Evolutionary conservation across 2,888 invertebrate species (phyloP), one percentile per base, ranked within the genome.

Genomic region (Caenorhabditis japonica): DNA sequence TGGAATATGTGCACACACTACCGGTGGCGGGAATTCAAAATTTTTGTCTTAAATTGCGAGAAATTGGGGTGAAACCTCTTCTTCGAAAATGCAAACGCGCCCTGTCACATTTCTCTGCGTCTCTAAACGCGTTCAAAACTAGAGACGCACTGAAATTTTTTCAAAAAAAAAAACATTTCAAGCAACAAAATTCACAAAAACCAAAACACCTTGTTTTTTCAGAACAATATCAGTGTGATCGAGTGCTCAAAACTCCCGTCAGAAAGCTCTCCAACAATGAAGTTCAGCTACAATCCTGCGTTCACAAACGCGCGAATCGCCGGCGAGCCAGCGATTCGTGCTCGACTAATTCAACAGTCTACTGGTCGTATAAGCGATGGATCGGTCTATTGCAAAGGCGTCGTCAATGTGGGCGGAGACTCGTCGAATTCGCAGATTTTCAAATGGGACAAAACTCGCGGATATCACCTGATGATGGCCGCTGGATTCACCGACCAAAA

Each of bases 211-310:
- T 10, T 30, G 30, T n/a, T 4, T 13, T 59, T 66, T 41, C 55
- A 70, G 70, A 43, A 59, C 19, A 27, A 55, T 38, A 49, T 51
- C 34, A 73, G 73, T 47, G 76, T 79, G 4, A 61, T 76, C 23
- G 79, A 79, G 38, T 79, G 79, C 51, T 79, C 79, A 5, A 43
- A 59, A 43, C 27, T 79, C 0, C 30, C 51, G 5, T 19, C 23
- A 0, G 72, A 66, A 36, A 17, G 33, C 0, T 23, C 33, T 3
- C 66, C 72, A 7, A 44, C 75, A 0, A 64, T 76, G 66, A 79
- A 79, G 43, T 74, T 79, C 59, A 69, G 69, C 4, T 79, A 76
- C 49, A 79, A 79, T 19, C 43, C 36, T 0, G 68, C 34, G 0
- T 64, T 64, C 30, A 38, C 36, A 3, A 77, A 77, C 47, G 69